These are phyloP conservation scores for Hyles vespertilio DNA, from an alignment of 1,140 invertebrate genomes.

Conservation along the genomic window DNA sequence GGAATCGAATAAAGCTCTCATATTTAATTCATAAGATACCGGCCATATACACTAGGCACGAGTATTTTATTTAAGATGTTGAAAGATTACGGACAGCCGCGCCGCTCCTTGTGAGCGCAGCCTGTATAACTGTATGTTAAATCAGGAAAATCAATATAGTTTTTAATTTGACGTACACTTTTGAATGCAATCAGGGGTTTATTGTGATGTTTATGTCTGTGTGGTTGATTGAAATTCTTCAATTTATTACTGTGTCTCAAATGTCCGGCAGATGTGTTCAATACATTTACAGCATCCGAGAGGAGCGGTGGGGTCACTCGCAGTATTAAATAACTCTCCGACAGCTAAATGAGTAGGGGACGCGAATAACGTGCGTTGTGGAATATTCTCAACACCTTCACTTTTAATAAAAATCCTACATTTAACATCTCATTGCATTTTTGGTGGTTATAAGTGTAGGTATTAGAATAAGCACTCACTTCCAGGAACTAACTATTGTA, in stretches of 20 bases:
- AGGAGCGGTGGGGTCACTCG: conserved; percentile 55
- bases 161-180: background rate
- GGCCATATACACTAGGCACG: conserved; percentile 65
- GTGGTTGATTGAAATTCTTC: conserved; percentile 40
- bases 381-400: conserved; percentile 20
- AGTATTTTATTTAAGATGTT: conserved; percentile 73
- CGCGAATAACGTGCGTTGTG: conserved; percentile 33
- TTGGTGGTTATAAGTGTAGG: too few species aligned
- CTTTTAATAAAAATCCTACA: background rate
- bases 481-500: too few species aligned
- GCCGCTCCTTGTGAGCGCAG: conserved; percentile 11
- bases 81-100: conserved; percentile 58
- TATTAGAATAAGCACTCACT: too few species aligned
- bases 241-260: conserved; percentile 48
- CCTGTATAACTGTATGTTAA: background rate
- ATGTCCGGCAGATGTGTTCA: conserved; percentile 68
- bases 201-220: background rate
- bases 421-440: too few species aligned
- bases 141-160: background rate
- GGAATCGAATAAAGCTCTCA: conserved; percentile 75
- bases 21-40: conserved; percentile 75
- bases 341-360: conserved; percentile 70
- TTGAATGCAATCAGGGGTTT: background rate
- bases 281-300: conserved; percentile 50
- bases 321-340: conserved; percentile 71